These are phyloP conservation scores for Plumapathes pennacea DNA, from an alignment of 92 coral and sea anemone genomes.

Conservation along the genomic window DNA sequence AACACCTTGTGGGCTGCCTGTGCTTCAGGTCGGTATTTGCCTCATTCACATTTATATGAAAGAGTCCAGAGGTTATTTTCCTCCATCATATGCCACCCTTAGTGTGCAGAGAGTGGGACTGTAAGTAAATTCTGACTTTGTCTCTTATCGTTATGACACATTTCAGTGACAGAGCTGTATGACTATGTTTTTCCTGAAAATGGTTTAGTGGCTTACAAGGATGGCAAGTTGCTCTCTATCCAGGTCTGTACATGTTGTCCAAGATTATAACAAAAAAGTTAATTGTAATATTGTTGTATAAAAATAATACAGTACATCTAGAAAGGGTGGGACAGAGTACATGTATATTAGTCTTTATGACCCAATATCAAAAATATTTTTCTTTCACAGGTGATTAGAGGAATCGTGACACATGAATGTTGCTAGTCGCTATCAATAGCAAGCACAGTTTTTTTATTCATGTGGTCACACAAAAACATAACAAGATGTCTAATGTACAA, in stretches of 20 bases:
- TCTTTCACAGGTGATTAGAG: too few relatives aligned
- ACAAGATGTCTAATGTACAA: too few relatives aligned
- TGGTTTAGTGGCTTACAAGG: conserved; percentile 94
- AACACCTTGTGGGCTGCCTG: too few relatives aligned
- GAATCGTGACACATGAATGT: too few relatives aligned
- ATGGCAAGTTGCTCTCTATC: conserved; percentile 58
- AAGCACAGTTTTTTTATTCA: too few relatives aligned
- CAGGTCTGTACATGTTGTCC: conserved; percentile 52
- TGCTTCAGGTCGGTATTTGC: too few relatives aligned
- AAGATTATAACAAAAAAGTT: neutral
- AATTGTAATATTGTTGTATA: neutral
- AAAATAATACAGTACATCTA: neutral
- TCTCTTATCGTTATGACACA: too few relatives aligned
- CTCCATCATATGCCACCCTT: neutral
- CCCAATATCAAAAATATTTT: too few relatives aligned
- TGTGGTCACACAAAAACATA: too few relatives aligned
- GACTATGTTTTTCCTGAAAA: conserved; percentile 95
- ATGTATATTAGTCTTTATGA: too few relatives aligned
- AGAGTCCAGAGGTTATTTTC: neutral
- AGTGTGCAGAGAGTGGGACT: neutral
- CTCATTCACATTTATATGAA: too few relatives aligned
- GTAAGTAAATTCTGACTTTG: neutral
- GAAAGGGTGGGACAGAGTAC: neutral
- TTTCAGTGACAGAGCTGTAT: conserved; percentile 77
- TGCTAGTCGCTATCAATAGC: too few relatives aligned